Base-by-base conservation (phyloP, 2,888 invertebrate species). In the Caenorhabditis sp. region DNA sequence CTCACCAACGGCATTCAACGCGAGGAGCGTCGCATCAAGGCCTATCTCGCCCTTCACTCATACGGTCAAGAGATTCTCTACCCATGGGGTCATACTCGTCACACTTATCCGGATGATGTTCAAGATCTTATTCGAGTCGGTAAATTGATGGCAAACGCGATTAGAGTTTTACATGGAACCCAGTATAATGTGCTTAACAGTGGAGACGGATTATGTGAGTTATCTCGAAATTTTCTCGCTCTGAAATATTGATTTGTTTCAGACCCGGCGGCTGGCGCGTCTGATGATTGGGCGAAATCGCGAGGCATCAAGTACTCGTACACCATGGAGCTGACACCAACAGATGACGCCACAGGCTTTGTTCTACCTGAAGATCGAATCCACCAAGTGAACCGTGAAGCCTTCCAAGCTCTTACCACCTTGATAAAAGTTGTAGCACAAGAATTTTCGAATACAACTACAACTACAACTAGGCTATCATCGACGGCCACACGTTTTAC, bases 241-340 rank as follows among this genome's bases (percentile, higher is more conserved):
- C n/a, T n/a, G n/a, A n/a, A n/a, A n/a, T n/a, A n/a, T n/a, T n/a
- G n/a, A n/a, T n/a, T n/a, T n/a, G 2, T 63, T 72, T 1, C 59
- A 74, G 83, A 85, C 62, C 82, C 84, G 26, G 85, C 84, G 1
- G 77, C 86, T 7, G 86, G 86, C 26, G 83, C 83, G 23, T 78
- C 80, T 21, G 85, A 86, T 54, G 86, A 86, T 67, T 86, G 78
- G 71, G 83, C 83, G 14, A 83, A 85, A 59, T 77, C 77, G 43
- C 60, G 84, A 21, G 86, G 86, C 53, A 76, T 86, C 53, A 84
- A 84, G 52, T 86, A 83, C 64, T 75, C 78, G 17, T 86, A 84
- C 74, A 86, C 86, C 0, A 78, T 86, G 54, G 86, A 86, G 59
- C 54, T 86, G 36, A 70, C 82, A 10, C 83, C 83, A 2, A 59